Conservation (phyloP, 2,113 vertebrate species). For the Pangasianodon gigas region DNA sequence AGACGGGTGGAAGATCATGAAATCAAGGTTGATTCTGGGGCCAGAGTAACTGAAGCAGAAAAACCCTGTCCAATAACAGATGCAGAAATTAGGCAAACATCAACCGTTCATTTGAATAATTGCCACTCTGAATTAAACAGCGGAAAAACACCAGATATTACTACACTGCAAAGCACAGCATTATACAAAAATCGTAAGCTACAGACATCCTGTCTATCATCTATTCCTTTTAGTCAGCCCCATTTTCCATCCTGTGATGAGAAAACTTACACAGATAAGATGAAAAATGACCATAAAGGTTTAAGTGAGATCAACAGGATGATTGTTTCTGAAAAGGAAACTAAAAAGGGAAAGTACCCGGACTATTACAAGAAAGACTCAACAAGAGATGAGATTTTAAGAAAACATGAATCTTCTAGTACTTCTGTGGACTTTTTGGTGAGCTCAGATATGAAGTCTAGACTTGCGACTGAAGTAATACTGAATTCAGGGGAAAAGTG, state of each 20-base stretch:
- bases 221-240: neutral
- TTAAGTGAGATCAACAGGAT: neutral
- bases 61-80: neutral
- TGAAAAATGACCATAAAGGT: slow-evolving; percentile 27
- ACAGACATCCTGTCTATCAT: neutral
- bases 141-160: neutral
- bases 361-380: neutral
- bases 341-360: neutral
- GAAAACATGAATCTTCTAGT: neutral
- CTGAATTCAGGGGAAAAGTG: slow-evolving; percentile 57
- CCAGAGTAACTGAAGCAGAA: neutral
- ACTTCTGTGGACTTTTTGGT: neutral
- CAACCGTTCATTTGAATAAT: neutral
- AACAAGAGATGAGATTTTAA: neutral
- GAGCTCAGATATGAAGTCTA: neutral
- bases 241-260: neutral
- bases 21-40: neutral
- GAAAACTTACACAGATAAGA: slow-evolving; percentile 32
- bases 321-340: neutral
- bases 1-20: slow-evolving; percentile 54
- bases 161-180: neutral
- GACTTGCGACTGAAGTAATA: neutral
- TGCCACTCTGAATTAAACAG: neutral
- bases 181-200: neutral
- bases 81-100: neutral